These are phyloP conservation scores for Cylindroiulus punctatus DNA, from an alignment of 2,888 invertebrate species.

Conservation along the genomic window DNA sequence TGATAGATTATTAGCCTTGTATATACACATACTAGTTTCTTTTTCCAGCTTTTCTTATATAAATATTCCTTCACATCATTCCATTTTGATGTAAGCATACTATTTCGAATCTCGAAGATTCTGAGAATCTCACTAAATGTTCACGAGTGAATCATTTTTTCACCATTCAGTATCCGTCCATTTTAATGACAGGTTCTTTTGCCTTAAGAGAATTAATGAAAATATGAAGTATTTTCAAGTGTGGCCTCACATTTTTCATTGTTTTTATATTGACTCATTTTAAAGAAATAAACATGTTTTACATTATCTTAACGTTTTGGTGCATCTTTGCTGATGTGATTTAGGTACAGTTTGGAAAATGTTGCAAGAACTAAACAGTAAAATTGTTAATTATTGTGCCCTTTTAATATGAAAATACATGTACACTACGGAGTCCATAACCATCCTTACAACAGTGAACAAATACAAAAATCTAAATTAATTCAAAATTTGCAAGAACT, in stretches of 20 bases:
- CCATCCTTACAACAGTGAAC: background rate
- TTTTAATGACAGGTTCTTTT: background rate
- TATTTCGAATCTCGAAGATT: background rate
- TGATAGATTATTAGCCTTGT: slow-evolving; percentile 1
- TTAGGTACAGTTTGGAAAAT: too few relatives aligned
- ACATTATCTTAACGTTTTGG: background rate
- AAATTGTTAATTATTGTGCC: background rate
- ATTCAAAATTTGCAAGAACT: background rate
- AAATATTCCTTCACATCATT: background rate
- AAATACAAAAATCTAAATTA: background rate
- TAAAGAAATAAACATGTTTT: background rate
- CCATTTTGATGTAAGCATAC: background rate
- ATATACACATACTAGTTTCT: background rate
- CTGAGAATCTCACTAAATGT: background rate
- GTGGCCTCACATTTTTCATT: slow-evolving; percentile 11
- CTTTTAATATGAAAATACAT: slow-evolving; percentile 20
- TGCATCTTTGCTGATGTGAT: too few relatives aligned
- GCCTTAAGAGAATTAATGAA: background rate
- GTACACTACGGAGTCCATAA: background rate
- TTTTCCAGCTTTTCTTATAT: background rate
- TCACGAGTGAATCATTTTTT: background rate
- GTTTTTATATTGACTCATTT: slow-evolving; percentile 26
- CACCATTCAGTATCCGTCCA: background rate
- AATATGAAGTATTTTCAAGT: background rate
- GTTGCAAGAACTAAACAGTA: too few relatives aligned